Evolutionary conservation across 1,140 invertebrate genomes (phyloP).

Genomic region (Monochamus saltuarius): DNA sequence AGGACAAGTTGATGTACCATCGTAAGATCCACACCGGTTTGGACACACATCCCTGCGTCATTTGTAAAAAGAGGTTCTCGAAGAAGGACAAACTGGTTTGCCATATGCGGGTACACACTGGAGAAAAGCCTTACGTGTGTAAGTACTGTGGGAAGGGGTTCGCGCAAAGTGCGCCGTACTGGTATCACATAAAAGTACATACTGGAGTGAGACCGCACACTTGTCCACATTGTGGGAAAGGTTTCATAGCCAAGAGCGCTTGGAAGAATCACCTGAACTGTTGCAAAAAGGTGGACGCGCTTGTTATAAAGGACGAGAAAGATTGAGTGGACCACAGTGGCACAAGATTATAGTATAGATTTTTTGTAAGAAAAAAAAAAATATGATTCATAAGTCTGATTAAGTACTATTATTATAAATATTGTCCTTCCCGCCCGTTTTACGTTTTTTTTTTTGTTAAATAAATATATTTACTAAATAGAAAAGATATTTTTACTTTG

Average conservation of each 20-base stretch:
- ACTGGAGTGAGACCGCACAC: slow-evolving; percentile 23
- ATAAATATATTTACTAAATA: too few relatives aligned
- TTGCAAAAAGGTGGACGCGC: not conserved
- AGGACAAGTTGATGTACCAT: slow-evolving; percentile 71
- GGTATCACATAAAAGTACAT: slow-evolving; percentile 20
- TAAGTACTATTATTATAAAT: too few relatives aligned
- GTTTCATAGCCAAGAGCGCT: slow-evolving; percentile 15
- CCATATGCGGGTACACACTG: slow-evolving; percentile 23
- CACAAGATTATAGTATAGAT: too few relatives aligned
- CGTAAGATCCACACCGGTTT: slow-evolving; percentile 70
- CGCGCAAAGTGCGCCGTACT: slow-evolving; percentile 59
- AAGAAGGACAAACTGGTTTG: not conserved
- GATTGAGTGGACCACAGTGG: too few relatives aligned
- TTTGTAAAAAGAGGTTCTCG: slow-evolving; percentile 66
- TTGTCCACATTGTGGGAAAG: slow-evolving; percentile 16
- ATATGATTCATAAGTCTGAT: too few relatives aligned
- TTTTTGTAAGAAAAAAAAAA: too few relatives aligned
- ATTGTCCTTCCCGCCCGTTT: too few relatives aligned
- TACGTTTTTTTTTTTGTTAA: too few relatives aligned
- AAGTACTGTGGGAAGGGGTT: slow-evolving; percentile 70
- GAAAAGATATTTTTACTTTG: too few relatives aligned
- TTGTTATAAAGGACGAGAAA: too few relatives aligned
- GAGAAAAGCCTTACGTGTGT: slow-evolving; percentile 71
- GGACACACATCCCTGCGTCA: slow-evolving; percentile 69
- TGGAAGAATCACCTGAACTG: slow-evolving; percentile 12